Base-by-base conservation (phyloP, 2,888 invertebrate species). In the Shargacucullia verbasci region DNA sequence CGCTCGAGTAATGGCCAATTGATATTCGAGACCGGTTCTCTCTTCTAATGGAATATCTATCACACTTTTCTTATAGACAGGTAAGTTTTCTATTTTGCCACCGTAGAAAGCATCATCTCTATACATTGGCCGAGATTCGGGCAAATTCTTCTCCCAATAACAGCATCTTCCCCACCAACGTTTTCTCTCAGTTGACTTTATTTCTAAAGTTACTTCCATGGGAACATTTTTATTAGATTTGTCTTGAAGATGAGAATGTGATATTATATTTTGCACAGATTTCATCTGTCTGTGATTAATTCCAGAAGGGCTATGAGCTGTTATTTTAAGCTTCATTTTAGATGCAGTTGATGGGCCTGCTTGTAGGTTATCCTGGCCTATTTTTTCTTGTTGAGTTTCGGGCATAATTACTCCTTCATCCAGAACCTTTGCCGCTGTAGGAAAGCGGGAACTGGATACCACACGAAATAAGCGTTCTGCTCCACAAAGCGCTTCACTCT, bases 41-140 rank as follows among this genome's bases (percentile, higher is more conserved):
- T 65, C 59, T 54, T 84, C 83, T 13, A 64, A 61, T 12, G 73
- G 43, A 11, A 82, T 76, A 41, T 83, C 83, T 56, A 85, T 70
- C 60, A 80, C 78, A 79, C 89, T 91, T 80, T 90, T 91, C 74
- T 88, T 86, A 62, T 91, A 92, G 27, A 60, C 71, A 9, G 87
- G 84, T 46, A 91, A 70, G 11, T 84, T 80, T 69, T 87, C 79
- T 45, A 92, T 55, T 56, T 85, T 86, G 0, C 91, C 90, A 9
- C 81, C 81, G 60, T 88, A 92, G 80, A 92, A 92, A 43, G 83
- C 89, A 66, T 92, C 91, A 70, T 92, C 91, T 59, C 90, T 80
- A 61, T 92, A 92, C 84, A 92, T 79, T 4, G 91, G 91, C 7
- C 91, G 86, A 35, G 89, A 80, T 50, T 89, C 81, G n/a, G 81